Evolutionary conservation across 2,797 vertebrate species (phyloP).

Genomic region (Sparidentex hasta): DNA sequence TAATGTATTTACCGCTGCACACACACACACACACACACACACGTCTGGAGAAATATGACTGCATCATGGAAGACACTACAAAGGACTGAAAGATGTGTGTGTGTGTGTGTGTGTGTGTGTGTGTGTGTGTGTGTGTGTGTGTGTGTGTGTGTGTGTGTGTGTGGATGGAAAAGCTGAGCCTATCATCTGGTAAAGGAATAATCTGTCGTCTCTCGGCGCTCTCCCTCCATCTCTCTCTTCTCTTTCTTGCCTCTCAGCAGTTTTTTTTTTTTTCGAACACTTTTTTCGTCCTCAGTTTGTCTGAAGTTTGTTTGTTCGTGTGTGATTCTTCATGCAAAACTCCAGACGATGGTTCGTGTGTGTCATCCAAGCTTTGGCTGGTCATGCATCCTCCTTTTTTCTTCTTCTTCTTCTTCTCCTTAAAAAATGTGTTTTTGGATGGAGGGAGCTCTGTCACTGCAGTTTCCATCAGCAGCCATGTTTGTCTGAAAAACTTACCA

Average conservation of each 20-base stretch:
- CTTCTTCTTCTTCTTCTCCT: neutral
- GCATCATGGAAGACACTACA: constrained; percentile 56
- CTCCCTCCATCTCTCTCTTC: constrained; percentile 46
- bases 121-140: constrained; percentile 44
- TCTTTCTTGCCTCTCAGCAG: constrained; percentile 54
- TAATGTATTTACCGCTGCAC: constrained; percentile 75
- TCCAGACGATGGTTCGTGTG: constrained; percentile 30
- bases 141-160: constrained; percentile 38
- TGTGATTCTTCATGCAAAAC: constrained; percentile 42
- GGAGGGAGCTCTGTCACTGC: constrained; percentile 17
- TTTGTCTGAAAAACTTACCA: constrained; percentile 42
- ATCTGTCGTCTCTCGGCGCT: constrained; percentile 57
- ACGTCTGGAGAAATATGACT: constrained; percentile 41
- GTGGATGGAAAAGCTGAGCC: constrained; percentile 80
- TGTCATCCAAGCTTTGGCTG: constrained; percentile 24
- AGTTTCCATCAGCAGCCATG: constrained; percentile 50
- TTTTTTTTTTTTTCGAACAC: constrained; percentile 49
- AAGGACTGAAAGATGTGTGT: constrained; percentile 51
- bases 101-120: constrained; percentile 35
- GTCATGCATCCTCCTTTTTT: neutral
- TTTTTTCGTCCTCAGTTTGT: constrained; percentile 40
- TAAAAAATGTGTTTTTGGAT: constrained; percentile 14
- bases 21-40: constrained; percentile 3
- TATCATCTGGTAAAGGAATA: constrained; percentile 82
- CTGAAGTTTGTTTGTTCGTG: constrained; percentile 56